Evolutionary conservation across 1,140 invertebrate species (phyloP).

Genomic region (Samia ricini): DNA sequence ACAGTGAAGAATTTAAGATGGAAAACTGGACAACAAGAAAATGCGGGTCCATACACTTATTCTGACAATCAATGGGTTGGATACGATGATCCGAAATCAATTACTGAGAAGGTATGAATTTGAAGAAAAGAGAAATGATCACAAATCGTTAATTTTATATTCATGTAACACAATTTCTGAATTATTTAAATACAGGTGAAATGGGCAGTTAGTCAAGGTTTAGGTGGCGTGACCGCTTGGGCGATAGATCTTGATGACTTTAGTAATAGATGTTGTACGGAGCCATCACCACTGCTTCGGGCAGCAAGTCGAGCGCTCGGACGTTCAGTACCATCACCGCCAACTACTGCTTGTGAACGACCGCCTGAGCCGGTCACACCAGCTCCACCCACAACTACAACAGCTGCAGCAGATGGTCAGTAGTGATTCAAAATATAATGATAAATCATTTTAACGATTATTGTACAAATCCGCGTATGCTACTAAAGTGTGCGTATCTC

Average conservation of each 20-base stretch:
- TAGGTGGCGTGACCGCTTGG: constrained; percentile 92
- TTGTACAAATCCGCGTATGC: no score
- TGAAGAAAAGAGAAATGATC: constrained; percentile 1
- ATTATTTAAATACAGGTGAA: constrained; percentile 76
- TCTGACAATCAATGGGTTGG: constrained; percentile 93
- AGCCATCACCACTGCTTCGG: constrained; percentile 86
- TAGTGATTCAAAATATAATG: background rate
- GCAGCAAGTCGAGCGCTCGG: constrained; percentile 86
- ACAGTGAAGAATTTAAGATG: constrained; percentile 80
- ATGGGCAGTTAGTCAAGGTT: constrained; percentile 84
- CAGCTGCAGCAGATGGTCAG: constrained; percentile 73
- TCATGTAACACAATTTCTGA: no score
- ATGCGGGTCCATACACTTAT: constrained; percentile 87
- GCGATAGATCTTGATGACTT: constrained; percentile 96
- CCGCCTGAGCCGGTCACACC: constrained; percentile 85
- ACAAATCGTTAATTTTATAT: background rate
- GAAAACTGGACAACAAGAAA: constrained; percentile 77
- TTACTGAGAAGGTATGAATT: constrained; percentile 82
- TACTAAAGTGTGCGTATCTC: no score
- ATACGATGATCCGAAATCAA: constrained; percentile 89
- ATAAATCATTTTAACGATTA: constrained; percentile 7
- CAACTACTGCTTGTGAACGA: constrained; percentile 79
- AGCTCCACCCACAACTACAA: constrained; percentile 83
- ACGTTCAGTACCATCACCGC: constrained; percentile 78
- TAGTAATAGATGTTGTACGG: constrained; percentile 87